Evolutionary conservation across 2,797 vertebrate species (phyloP), one percentile per base, ranked within the genome.

Genomic region (Sylvilagus floridanus): DNA sequence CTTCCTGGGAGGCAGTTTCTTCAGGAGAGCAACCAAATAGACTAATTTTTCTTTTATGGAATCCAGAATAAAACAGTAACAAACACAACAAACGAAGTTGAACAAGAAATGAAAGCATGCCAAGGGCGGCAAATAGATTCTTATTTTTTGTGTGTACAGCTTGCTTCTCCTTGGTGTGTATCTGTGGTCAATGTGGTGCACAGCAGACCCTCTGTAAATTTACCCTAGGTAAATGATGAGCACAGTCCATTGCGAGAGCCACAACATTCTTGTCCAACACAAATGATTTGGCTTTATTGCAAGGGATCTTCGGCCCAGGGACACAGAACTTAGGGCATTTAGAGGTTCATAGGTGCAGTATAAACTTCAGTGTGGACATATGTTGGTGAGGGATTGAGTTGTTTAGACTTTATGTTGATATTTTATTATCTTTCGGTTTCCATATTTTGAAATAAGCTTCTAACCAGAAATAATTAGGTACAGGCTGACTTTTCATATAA

Each of bases 101-200:
- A 94, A 93, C 60, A 96, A 82, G 42, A 94, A 95, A 96, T 69
- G 66, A 96, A 94, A 94, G 47, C 79, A 83, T 85, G 84, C 68
- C 92, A 78, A 93, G 84, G 88, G 84, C 93, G 95, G 84, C 88
- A 90, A 76, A 95, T 93, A 93, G 90, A 93, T 84, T 96, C 96
- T 95, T 96, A 95, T 91, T 96, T 92, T 91, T 91, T 78, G 7
- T 79, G 47, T 65, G 50, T 91, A 92, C 50, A 89, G 22, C 60
- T 54, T 93, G 82, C 77, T 24, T 93, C 84, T 94, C 72, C 35
- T 87, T 77, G 68, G 60, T 93, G 90, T 91, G 86, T 87, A 17
- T 24, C 19, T 37, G n/a, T 95, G 92, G 94, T 96, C 71, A 96
- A 95, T 88, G 89, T 95, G 84, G 78, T 93, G 65, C 94, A 52